These are phyloP conservation scores for Lepidurus couesii DNA, from an alignment of 1,140 invertebrate species.

Conservation along the genomic window DNA sequence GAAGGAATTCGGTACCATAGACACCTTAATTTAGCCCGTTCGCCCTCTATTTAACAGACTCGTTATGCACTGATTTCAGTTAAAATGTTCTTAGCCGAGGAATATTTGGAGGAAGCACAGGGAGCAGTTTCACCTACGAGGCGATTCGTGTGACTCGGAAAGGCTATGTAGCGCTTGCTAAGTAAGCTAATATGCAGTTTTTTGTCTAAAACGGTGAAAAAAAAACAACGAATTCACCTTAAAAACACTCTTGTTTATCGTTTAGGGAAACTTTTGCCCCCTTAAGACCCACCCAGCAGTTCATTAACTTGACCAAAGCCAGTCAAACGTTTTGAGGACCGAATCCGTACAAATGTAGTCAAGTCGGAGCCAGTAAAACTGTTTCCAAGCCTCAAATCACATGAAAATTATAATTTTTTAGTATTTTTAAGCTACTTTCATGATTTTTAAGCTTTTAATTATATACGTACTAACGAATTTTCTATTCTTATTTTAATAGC, in stretches of 20 bases:
- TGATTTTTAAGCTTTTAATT: not conserved
- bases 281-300: not conserved
- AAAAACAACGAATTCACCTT: not conserved
- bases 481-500: not conserved
- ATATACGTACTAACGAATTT: not conserved
- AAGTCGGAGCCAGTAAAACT: not conserved
- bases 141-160: not conserved
- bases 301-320: not conserved
- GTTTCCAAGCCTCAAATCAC: not conserved
- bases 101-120: not conserved
- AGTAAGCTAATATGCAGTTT: not conserved
- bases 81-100: not conserved
- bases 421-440: not conserved
- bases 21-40: slow-evolving; percentile 27
- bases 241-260: too few relatives aligned
- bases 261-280: not conserved
- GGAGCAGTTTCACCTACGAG: not conserved
- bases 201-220: not conserved
- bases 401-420: not conserved
- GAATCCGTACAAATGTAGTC: not conserved
- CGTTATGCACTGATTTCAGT: not conserved
- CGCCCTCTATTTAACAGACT: not conserved
- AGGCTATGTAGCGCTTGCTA: not conserved
- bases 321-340: not conserved
- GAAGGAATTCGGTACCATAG: too few relatives aligned